Percentiles rank a stretch among this genome's conserved stretches.
Conservation (phyloP, 2,113 vertebrate species). For the Trichomycterus rosablanca region DNA sequence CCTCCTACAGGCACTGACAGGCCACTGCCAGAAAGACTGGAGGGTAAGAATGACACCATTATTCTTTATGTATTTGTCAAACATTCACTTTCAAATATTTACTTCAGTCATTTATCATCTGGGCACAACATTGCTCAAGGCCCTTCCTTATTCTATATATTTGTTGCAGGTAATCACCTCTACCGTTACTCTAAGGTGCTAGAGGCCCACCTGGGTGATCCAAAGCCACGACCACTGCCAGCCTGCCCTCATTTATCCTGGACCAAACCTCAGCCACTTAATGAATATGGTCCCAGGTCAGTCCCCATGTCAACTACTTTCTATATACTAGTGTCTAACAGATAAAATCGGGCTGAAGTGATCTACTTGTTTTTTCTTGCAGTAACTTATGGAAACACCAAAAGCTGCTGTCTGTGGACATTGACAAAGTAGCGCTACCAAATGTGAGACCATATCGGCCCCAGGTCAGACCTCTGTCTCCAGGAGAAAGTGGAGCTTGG, state of each 20-base stretch:
- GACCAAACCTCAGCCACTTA: constrained; percentile 97
- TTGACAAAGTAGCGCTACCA: constrained; percentile 91
- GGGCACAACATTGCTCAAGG: no score
- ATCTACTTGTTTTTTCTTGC: background rate
- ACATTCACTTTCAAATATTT: no score
- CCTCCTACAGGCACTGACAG: constrained; percentile 73
- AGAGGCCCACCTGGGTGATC: constrained; percentile 87
- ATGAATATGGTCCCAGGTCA: constrained; percentile 94
- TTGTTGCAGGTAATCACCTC: constrained; percentile 84
- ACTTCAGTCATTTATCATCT: no score
- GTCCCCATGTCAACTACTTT: constrained; percentile 24
- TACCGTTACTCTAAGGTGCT: constrained; percentile 97
- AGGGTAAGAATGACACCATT: constrained; percentile 68
- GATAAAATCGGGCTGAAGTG: background rate
- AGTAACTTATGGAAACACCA: constrained; percentile 99
- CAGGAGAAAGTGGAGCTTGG: constrained; percentile 95
- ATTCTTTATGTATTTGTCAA: no score
- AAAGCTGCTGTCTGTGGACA: constrained; percentile 90
- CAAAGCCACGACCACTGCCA: constrained; percentile 88
- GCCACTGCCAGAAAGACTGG: constrained; percentile 82
- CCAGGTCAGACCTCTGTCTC: constrained; percentile 93
- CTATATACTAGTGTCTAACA: no score
- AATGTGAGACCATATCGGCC: constrained; percentile 85
- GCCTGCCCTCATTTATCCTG: constrained; percentile 96
- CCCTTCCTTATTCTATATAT: no score